phyloP scores from a whole-genome alignment of 1,140 invertebrate genomes.

The Copidosoma floridanum region DNA sequence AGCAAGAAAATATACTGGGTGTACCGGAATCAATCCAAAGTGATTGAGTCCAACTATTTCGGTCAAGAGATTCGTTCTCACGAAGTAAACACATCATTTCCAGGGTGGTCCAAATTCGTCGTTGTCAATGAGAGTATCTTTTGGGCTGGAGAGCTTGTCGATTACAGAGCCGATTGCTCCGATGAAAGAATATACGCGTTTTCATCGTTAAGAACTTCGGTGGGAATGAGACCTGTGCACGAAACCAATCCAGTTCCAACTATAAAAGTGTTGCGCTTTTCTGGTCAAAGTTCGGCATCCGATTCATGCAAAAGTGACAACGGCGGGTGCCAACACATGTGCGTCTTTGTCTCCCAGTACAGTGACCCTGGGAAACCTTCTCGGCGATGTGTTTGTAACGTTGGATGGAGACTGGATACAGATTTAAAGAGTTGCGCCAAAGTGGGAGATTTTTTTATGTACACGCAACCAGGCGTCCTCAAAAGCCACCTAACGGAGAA shows the following conservation, averaged over 20 bases:
- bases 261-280: neutral
- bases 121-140: neutral
- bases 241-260: neutral
- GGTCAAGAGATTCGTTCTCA: no score
- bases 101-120: conserved; percentile 10
- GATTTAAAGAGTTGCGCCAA: conserved; percentile 8
- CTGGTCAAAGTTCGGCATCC: neutral
- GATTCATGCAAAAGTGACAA: conserved; percentile 5
- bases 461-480: neutral
- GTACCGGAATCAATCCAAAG: no score
- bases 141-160: neutral
- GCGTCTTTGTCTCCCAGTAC: neutral
- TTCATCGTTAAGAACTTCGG: no score
- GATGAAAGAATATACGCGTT: no score
- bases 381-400: conserved; percentile 3
- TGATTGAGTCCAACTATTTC: no score
- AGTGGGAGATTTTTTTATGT: conserved; percentile 6
- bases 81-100: neutral
- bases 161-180: neutral
- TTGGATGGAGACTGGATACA: neutral
- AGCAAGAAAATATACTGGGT: conserved; percentile 13
- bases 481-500: neutral
- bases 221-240: no score
- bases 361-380: neutral
- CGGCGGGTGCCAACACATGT: conserved; percentile 14